A percentile compares a stretch with the other conserved stretches of the same genome.
phyloP scores from a whole-genome alignment of 2,888 invertebrate species.

The Temnothorax unifasciatus region DNA sequence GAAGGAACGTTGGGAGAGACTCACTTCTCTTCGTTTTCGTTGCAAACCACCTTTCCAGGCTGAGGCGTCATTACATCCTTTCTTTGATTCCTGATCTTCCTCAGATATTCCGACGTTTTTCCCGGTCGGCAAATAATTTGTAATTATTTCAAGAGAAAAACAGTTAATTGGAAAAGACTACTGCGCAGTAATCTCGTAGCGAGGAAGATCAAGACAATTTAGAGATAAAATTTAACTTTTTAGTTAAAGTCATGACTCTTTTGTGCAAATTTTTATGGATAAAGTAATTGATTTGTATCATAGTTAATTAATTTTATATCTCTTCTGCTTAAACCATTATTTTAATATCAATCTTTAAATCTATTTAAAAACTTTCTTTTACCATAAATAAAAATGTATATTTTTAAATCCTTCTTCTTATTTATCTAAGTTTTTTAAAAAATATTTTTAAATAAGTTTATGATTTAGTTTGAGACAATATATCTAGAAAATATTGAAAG shows the following conservation, averaged over 20 bases:
- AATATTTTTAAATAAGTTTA: neutral
- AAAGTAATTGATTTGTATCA: neutral
- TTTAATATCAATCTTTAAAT: neutral
- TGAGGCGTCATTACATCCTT: constrained; percentile 58
- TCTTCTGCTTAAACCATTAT: neutral
- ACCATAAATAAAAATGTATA: neutral
- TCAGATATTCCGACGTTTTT: constrained; percentile 17
- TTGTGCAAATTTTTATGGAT: neutral
- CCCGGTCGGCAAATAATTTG: constrained; percentile 43
- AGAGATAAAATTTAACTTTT: constrained; percentile 17
- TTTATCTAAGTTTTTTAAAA: neutral
- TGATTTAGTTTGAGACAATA: neutral
- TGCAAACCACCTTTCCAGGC: constrained; percentile 65
- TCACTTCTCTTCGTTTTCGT: constrained; percentile 75
- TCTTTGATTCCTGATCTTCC: constrained; percentile 38
- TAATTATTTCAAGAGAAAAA: constrained; percentile 64
- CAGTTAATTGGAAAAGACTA: constrained; percentile 1
- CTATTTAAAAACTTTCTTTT: neutral
- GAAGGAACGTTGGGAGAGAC: constrained; percentile 60
- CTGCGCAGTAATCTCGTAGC: neutral
- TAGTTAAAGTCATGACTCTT: neutral
- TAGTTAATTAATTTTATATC: neutral
- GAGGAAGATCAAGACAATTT: neutral
- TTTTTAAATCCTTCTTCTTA: neutral
- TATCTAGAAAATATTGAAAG: neutral